Base-by-base conservation (phyloP, 2,888 invertebrate species). In the Drosophila melanosoma region DNA sequence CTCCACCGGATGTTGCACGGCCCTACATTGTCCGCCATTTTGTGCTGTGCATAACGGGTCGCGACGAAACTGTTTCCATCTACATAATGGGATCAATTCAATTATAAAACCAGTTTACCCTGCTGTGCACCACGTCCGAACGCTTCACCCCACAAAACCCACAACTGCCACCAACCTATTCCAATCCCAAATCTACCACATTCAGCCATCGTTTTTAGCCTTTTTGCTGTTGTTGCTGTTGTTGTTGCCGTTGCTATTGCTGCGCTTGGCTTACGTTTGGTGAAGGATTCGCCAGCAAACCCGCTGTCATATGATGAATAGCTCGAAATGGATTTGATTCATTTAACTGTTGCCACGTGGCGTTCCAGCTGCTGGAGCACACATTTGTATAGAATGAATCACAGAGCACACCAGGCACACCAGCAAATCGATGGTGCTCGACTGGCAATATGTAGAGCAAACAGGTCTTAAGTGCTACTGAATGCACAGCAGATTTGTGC, bases 61-160 rank as follows among this genome's bases (percentile, higher is more conserved):
- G 38, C 52, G 40, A 65, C 59, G 62, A 56, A 53, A 86, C 75
- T 81, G 81, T 81, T 82, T 87, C 79, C 84, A 89, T 88, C 81
- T 84, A 82, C 81, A 82, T 87, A 87, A 87, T 88, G 81, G 83
- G 79, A 82, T 88, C 88, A 87, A 87, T 88, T 87, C 88, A 87
- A 87, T 87, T 87, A 88, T 87, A 87, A 87, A 86, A 76, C 82
- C 69, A 81, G 83, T 82, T 85, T 80, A 69, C 75, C 69, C 76
- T 62, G 59, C 70, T 48, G 53, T 60, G 52, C 71, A 58, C 45
- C 67, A 65, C 58, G 56, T 66, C 78, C 60, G 35, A 56, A 3
- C 48, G 56, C 35, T 36, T 29, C n/a, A 61, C 36, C 29, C 64
- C 60, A 65, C 65, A 73, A 29, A 64, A n/a, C 69, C 29, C 29